Conservation (phyloP, 2,888 invertebrate genomes). For the Ctena decussata region DNA sequence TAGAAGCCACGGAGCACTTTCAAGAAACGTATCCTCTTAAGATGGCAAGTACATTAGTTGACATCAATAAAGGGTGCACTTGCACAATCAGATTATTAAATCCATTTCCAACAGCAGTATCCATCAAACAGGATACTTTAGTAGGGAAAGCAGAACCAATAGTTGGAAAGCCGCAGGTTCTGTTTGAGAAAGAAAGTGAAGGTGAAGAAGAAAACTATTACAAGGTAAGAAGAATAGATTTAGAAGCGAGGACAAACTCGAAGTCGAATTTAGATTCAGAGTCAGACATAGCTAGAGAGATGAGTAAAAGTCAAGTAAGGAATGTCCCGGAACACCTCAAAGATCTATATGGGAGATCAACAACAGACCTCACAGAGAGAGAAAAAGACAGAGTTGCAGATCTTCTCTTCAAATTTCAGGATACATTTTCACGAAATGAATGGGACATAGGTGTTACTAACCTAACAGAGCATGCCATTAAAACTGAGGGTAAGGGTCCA, state of each 20-base stretch:
- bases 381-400: slow-evolving; percentile 33
- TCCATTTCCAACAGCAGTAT: slow-evolving; percentile 34
- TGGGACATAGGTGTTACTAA: slow-evolving; percentile 48
- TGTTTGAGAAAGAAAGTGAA: slow-evolving; percentile 8
- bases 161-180: too few relatives aligned
- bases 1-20: slow-evolving; percentile 48
- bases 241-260: background rate
- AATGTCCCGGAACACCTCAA: background rate
- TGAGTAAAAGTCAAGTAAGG: too few relatives aligned
- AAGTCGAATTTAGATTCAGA: background rate
- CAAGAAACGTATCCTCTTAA: slow-evolving; percentile 37
- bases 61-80: slow-evolving; percentile 36
- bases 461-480: slow-evolving; percentile 43
- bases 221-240: background rate
- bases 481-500: slow-evolving; percentile 49
- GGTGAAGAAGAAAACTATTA: background rate
- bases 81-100: slow-evolving; percentile 56
- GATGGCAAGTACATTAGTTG: slow-evolving; percentile 50
- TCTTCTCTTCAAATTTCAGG: slow-evolving; percentile 5
- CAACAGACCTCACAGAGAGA: background rate
- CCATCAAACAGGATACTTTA: slow-evolving; percentile 45
- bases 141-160: too few relatives aligned
- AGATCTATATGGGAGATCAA: background rate
- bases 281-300: too few relatives aligned
- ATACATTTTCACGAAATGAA: slow-evolving; percentile 51